Evolutionary conservation across 2,888 invertebrate genomes (phyloP).

Genomic region (Emmelina monodactyla): DNA sequence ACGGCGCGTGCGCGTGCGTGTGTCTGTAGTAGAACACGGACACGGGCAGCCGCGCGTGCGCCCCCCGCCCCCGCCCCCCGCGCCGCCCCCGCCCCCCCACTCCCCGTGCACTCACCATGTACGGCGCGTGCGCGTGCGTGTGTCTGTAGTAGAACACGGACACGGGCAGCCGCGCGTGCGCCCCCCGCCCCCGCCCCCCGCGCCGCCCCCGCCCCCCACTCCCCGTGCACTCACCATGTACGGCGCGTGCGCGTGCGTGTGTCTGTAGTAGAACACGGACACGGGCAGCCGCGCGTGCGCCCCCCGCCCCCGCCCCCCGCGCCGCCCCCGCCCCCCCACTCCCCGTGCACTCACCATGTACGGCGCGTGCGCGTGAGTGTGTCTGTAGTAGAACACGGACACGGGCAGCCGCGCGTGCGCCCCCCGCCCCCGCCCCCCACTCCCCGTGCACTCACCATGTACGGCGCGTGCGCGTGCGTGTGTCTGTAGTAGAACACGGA

Average conservation of each 20-base stretch:
- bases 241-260: conserved; percentile 91
- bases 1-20: no score
- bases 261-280: conserved; percentile 93
- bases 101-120: conserved; percentile 93
- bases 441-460: conserved; percentile 93
- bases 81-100: no score
- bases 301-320: no score
- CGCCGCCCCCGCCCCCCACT: no score
- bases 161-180: conserved; percentile 89
- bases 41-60: no score
- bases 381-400: conserved; percentile 93
- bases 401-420: conserved; percentile 90
- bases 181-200: no score
- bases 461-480: conserved; percentile 92
- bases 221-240: conserved; percentile 95
- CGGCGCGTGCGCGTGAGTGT: conserved; percentile 91
- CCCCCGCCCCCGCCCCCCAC: no score
- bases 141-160: conserved; percentile 95
- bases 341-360: conserved; percentile 95
- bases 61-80: no score
- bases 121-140: conserved; percentile 92
- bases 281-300: conserved; percentile 90
- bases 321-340: no score
- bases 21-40: no score
- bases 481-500: conserved; percentile 95